phyloP scores from a whole-genome alignment of 2,113 vertebrate species.

The Chauna torquata region DNA sequence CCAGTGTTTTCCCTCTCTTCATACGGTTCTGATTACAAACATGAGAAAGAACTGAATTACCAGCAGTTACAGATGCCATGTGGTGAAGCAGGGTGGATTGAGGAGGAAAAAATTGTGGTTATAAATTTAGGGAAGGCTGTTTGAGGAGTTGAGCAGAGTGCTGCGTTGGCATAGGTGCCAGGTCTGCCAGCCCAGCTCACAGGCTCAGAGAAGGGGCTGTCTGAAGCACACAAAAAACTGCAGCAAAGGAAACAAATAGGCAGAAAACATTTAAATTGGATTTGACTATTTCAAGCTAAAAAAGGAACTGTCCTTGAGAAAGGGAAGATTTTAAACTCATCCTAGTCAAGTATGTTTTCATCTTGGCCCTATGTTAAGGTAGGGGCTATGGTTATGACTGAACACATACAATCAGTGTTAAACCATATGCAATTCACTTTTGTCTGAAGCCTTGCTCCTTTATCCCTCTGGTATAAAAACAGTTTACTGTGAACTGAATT shows the following conservation, averaged over 20 bases:
- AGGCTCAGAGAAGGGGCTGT: not conserved
- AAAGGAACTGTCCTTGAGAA: not conserved
- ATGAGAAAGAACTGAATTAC: not conserved
- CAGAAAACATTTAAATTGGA: not conserved
- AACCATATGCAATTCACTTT: not conserved
- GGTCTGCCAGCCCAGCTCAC: not conserved
- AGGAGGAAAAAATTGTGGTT: not conserved
- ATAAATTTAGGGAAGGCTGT: not conserved
- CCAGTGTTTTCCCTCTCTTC: not conserved
- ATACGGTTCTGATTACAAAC: not conserved
- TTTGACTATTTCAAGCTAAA: not conserved
- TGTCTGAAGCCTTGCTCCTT: not conserved
- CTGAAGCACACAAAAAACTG: accelerated
- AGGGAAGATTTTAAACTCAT: not conserved
- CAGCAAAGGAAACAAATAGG: not conserved
- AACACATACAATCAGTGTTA: not conserved
- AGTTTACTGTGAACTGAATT: not conserved
- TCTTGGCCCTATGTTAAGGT: not conserved
- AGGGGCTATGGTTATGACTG: not conserved
- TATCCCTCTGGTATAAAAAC: not conserved
- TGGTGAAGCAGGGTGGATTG: not conserved
- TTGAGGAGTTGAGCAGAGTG: not conserved
- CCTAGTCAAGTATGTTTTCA: not conserved
- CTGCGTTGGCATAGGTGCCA: no score
- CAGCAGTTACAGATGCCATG: not conserved